Percentiles rank a stretch among this genome's conserved stretches.
Evolutionary conservation across 1,140 invertebrate genomes (phyloP).

Genomic region (Lasioglossum albipes): DNA sequence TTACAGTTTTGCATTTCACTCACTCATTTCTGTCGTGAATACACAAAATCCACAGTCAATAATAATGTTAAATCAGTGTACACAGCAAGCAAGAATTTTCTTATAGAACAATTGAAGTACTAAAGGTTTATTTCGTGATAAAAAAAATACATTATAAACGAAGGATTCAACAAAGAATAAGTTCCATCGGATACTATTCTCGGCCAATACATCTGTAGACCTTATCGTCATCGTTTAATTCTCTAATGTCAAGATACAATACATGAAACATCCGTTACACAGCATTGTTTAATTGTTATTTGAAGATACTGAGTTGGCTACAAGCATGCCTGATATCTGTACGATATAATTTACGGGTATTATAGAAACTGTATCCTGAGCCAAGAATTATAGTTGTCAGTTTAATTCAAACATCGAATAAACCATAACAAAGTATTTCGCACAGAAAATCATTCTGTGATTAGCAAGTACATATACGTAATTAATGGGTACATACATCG

Average conservation of each 20-base stretch:
- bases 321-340: constrained; percentile 24
- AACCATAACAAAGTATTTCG: constrained; percentile 20
- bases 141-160: constrained; percentile 1
- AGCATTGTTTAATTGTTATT: constrained; percentile 34
- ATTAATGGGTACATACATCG: not conserved
- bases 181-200: not conserved
- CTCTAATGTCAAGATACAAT: not conserved
- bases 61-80: not conserved
- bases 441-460: not conserved
- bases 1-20: too few relatives aligned
- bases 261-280: not conserved
- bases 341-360: constrained; percentile 5
- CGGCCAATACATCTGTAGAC: constrained; percentile 1
- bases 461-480: constrained; percentile 9
- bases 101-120: not conserved
- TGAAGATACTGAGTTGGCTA: constrained; percentile 31
- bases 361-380: constrained; percentile 12
- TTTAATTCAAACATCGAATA: constrained; percentile 5
- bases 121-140: constrained; percentile 7
- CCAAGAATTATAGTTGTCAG: not conserved
- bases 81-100: too few relatives aligned
- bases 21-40: too few relatives aligned
- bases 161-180: not conserved
- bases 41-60: not conserved
- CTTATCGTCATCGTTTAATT: not conserved